These are phyloP conservation scores for Tricholauxania praeusta DNA, from an alignment of 2,888 invertebrate genomes.

Conservation along the genomic window DNA sequence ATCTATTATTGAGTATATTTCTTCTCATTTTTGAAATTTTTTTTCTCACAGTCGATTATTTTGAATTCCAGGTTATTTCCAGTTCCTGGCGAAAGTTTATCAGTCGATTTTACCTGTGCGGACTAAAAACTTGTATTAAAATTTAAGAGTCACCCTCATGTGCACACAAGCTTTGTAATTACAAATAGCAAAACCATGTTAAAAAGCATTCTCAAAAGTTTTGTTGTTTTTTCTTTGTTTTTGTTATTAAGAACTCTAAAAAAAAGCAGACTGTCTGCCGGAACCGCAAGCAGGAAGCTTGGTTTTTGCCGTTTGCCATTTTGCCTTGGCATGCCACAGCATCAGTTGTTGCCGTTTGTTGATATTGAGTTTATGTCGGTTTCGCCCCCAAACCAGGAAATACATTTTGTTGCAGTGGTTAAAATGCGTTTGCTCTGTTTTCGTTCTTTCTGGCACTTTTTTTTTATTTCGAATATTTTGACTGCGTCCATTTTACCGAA, in stretches of 20 bases:
- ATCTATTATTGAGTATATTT: no score
- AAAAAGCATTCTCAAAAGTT: slow-evolving; percentile 12
- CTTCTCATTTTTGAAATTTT: no score
- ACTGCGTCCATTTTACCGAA: slow-evolving; percentile 19
- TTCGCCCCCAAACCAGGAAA: slow-evolving; percentile 23
- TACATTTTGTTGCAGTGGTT: slow-evolving; percentile 29
- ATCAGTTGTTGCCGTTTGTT: no score
- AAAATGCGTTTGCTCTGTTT: slow-evolving; percentile 18
- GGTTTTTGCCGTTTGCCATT: no score
- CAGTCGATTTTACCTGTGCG: no score
- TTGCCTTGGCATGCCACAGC: no score
- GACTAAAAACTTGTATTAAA: no score
- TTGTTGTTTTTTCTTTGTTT: not conserved
- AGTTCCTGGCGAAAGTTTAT: no score
- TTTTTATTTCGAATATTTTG: not conserved
- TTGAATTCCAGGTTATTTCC: no score
- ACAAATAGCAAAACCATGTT: slow-evolving; percentile 9
- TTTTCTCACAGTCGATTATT: no score
- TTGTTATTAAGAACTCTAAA: not conserved
- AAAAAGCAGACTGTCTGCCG: not conserved
- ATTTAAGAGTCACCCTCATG: no score
- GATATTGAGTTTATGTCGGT: no score
- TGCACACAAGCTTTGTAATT: not conserved
- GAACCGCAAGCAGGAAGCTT: not conserved
- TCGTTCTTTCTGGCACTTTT: slow-evolving; percentile 2